Evolutionary conservation across 2,888 invertebrate species (phyloP).

Genomic region (Volucella inanis): DNA sequence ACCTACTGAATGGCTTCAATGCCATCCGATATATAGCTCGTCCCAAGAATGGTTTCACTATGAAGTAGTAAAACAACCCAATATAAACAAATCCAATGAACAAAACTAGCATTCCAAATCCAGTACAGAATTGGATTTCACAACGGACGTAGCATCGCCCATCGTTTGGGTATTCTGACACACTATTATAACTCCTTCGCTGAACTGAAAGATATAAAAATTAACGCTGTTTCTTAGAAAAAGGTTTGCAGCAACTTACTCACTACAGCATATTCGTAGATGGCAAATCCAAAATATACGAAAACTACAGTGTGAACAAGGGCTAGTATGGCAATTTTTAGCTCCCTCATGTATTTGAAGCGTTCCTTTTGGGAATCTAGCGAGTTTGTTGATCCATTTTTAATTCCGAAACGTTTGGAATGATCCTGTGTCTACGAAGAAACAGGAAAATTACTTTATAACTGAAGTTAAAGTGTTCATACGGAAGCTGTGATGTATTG

Average conservation of each 20-base stretch:
- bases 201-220: conserved; percentile 31
- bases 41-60: conserved; percentile 85
- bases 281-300: conserved; percentile 81
- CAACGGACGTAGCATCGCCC: conserved; percentile 76
- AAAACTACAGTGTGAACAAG: conserved; percentile 78
- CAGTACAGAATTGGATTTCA: conserved; percentile 85
- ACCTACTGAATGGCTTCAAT: conserved; percentile 76
- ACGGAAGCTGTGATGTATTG: not conserved
- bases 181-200: conserved; percentile 16
- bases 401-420: conserved; percentile 8
- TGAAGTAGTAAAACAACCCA: conserved; percentile 86
- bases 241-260: conserved; percentile 76
- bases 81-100: conserved; percentile 86
- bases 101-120: conserved; percentile 89
- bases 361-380: conserved; percentile 3
- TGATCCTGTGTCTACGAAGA: conserved; percentile 26
- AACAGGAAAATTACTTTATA: conserved; percentile 17
- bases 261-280: conserved; percentile 79
- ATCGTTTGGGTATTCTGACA: conserved; percentile 38
- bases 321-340: conserved; percentile 70
- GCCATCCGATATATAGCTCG: conserved; percentile 73
- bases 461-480: not conserved
- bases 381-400: conserved; percentile 34
- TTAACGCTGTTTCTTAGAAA: not conserved
- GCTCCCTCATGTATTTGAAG: conserved; percentile 54